Evolutionary conservation across 2,113 vertebrate genomes (phyloP).

Genomic region (Galemys pyrenaicus): DNA sequence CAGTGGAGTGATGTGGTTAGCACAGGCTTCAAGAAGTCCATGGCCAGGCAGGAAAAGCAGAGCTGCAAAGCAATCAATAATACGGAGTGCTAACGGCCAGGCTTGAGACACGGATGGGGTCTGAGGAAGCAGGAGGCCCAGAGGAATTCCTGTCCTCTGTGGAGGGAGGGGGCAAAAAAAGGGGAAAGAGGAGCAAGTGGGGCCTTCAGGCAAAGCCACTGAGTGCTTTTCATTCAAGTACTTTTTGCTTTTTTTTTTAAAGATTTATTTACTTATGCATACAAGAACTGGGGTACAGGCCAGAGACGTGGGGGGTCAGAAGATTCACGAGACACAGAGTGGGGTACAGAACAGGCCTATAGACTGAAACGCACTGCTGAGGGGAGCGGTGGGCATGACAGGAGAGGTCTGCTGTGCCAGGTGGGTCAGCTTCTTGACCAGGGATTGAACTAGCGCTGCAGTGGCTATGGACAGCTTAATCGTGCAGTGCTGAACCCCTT

Average conservation of each 20-base stretch:
- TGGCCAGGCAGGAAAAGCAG: not conserved
- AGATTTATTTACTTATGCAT: too few species aligned
- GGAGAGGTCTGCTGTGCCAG: too few species aligned
- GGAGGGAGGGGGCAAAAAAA: not conserved
- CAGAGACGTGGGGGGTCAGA: too few species aligned
- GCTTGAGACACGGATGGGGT: fast-evolving
- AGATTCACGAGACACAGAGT: too few species aligned
- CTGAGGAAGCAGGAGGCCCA: not conserved
- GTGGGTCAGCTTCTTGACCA: too few species aligned
- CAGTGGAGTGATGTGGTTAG: not conserved
- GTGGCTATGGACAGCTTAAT: too few species aligned
- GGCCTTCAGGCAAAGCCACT: not conserved
- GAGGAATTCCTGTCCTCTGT: not conserved
- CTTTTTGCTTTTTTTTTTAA: not conserved
- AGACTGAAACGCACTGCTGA: too few species aligned
- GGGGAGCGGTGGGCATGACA: too few species aligned
- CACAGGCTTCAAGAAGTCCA: not conserved
- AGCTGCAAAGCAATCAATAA: not conserved
- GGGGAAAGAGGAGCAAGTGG: fast-evolving
- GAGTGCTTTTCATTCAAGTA: not conserved
- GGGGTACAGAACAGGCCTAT: too few species aligned
- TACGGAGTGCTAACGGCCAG: fast-evolving
- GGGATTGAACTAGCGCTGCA: too few species aligned
- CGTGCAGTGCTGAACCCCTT: too few species aligned
- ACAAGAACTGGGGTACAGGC: too few species aligned